Base-by-base conservation (phyloP, 2,113 vertebrate species). In the Cercocebus atys region DNA sequence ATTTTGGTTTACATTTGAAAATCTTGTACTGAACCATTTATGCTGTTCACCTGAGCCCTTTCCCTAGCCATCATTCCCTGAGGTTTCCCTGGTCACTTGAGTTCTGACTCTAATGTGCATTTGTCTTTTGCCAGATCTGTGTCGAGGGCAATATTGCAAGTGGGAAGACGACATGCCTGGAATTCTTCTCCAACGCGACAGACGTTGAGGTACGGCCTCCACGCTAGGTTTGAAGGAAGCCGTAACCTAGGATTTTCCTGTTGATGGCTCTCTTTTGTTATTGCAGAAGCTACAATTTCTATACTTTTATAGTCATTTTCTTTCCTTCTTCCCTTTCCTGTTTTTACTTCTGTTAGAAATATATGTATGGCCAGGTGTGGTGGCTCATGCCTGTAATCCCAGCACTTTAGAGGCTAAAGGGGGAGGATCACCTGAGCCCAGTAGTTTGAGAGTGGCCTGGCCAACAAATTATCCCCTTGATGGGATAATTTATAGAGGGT, bases 61-160 rank as follows among this genome's bases (percentile, higher is more conserved):
- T 23, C 27, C 84, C 27, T 73, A 17, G 57, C 75, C 14, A 50
- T 84, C 47, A 8, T 14, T 80, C 30, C 32, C 2, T 73, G 22
- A 20, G n/a, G 13, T 4, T 64, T 25, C 23, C 10, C 14, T 17
- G 14, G 68, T 17, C 6, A 1, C 52, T 64, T 27, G 38, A 14
- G 59, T 88, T 95, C 57, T 27, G 38, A 10, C 47, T 76, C 64
- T 97, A 25, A 97, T 2, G 0, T 4, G 32, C 9, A 10, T 88
- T 79, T 98, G 32, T 97, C 95, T 98, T 97, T 98, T 95, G 93
- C 76, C 98, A 99, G 99, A 98, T 99, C 87, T 99, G 99, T 64
- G 92, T 99, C 0, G 99, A 99, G 93, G 99, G 99, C 61, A 99
- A 99, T 97, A 99, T 99, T 94, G 99, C 99, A 1, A 99, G 99